phyloP scores from a whole-genome alignment of 2,888 invertebrate genomes.

The Ypsolopha scabrella region DNA sequence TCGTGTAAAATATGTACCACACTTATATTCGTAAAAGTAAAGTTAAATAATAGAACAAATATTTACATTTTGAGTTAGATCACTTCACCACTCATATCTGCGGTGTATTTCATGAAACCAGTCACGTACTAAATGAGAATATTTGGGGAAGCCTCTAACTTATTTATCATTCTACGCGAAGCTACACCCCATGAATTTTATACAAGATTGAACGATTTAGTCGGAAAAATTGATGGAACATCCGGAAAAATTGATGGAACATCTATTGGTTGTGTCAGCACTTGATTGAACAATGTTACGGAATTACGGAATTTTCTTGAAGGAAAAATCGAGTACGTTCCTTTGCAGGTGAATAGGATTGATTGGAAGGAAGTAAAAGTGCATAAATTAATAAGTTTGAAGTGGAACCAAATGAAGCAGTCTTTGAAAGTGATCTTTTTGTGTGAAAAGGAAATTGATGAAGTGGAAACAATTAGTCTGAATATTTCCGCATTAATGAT shows the following conservation, averaged over 20 bases:
- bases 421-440: too few species aligned
- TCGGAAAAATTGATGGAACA: constrained; percentile 66
- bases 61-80: too few species aligned
- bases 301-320: constrained; percentile 9
- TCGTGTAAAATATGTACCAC: too few species aligned
- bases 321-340: not conserved
- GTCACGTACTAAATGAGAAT: constrained; percentile 71
- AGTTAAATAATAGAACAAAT: too few species aligned
- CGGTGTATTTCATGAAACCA: constrained; percentile 59
- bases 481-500: too few species aligned
- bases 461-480: too few species aligned
- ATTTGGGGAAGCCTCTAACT: constrained; percentile 64
- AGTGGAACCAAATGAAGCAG: too few species aligned
- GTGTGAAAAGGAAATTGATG: too few species aligned
- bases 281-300: constrained; percentile 47
- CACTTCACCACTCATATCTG: constrained; percentile 28
- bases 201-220: constrained; percentile 70
- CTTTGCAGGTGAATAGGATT: not conserved
- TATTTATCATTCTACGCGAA: constrained; percentile 68
- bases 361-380: too few species aligned
- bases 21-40: too few species aligned
- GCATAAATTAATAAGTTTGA: too few species aligned
- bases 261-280: constrained; percentile 59
- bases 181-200: constrained; percentile 68
- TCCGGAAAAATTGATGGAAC: constrained; percentile 67